Percentiles rank a stretch among this genome's conserved stretches.
Conservation (phyloP, 2,797 vertebrate species). For the Toxotes lorentzi region DNA sequence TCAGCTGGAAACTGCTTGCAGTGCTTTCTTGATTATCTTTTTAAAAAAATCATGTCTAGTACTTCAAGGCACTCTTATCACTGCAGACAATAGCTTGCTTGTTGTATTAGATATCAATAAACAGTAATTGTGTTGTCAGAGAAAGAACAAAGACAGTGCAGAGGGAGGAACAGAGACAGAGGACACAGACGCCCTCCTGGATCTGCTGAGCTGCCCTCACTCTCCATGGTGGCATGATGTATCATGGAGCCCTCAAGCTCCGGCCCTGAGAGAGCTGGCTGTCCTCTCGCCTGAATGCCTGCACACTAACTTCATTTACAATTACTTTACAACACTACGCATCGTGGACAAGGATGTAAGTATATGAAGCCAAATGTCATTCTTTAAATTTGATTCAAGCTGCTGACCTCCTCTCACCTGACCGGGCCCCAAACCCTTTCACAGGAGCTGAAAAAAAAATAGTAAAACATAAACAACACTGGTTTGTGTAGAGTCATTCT, state of each 20-base stretch:
- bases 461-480: background rate
- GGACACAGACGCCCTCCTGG: slow-evolving; percentile 72
- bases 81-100: background rate
- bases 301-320: slow-evolving; percentile 63
- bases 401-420: background rate
- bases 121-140: slow-evolving; percentile 63
- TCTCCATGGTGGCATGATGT: slow-evolving; percentile 86
- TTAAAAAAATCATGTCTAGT: background rate
- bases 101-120: background rate
- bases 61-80: background rate
- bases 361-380: background rate
- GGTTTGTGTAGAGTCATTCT: background rate
- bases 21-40: background rate
- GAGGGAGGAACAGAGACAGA: slow-evolving; percentile 62
- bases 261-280: slow-evolving; percentile 78
- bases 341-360: slow-evolving; percentile 86
- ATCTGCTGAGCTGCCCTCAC: slow-evolving; percentile 76
- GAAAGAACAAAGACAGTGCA: slow-evolving; percentile 40
- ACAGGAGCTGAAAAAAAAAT: background rate
- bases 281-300: slow-evolving; percentile 71
- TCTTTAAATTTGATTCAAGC: background rate
- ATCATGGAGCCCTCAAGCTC: slow-evolving; percentile 77
- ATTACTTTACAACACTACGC: slow-evolving; percentile 79
- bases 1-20: background rate
- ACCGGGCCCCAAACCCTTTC: background rate